Evolutionary conservation across 1,140 invertebrate species (phyloP).

Genomic region (Calephelis virginiensis): DNA sequence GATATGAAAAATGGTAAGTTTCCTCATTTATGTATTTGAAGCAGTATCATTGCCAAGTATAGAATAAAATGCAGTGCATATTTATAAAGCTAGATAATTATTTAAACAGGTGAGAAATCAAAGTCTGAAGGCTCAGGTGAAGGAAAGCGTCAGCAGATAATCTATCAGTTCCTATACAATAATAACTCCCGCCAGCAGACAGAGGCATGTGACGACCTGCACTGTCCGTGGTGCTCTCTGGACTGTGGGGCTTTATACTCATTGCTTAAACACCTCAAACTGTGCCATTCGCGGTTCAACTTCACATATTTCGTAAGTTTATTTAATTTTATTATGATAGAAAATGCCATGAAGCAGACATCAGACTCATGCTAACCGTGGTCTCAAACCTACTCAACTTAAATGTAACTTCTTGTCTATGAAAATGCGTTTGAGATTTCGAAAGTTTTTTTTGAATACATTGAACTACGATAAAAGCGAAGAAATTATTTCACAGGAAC

Average conservation of each 20-base stretch:
- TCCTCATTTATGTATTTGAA: not conserved
- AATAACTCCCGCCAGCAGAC: slow-evolving; percentile 97
- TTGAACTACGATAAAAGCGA: no score
- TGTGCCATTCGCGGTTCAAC: slow-evolving; percentile 95
- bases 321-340: not conserved
- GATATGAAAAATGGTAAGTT: slow-evolving; percentile 60
- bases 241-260: slow-evolving; percentile 93
- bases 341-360: no score
- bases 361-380: no score
- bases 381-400: no score
- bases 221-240: slow-evolving; percentile 96
- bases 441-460: no score
- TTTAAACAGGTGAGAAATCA: slow-evolving; percentile 49
- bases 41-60: slow-evolving; percentile 5
- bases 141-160: slow-evolving; percentile 84
- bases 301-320: slow-evolving; percentile 92
- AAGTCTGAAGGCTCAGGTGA: slow-evolving; percentile 40
- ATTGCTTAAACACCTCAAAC: slow-evolving; percentile 94
- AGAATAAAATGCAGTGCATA: not conserved
- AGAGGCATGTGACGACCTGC: slow-evolving; percentile 93
- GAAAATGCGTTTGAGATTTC: no score
- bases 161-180: slow-evolving; percentile 97
- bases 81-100: not conserved
- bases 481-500: no score
- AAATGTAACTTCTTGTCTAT: no score